phyloP scores from a whole-genome alignment of 2,888 invertebrate genomes.

The Scotopteryx bipunctaria region DNA sequence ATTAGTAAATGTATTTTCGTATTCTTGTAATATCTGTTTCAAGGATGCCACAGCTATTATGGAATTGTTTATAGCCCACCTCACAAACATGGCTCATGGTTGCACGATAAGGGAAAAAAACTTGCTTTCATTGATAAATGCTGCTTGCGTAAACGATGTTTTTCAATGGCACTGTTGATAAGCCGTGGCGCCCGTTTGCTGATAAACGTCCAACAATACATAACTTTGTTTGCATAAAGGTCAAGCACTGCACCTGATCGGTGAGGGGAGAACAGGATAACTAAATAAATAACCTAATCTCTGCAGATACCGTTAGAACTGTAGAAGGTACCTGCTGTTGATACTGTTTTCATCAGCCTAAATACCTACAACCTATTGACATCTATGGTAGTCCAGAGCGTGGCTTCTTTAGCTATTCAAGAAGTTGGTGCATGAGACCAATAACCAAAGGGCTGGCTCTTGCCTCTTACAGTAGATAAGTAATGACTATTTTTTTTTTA shows the following conservation, averaged over 20 bases:
- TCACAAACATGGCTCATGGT: slow-evolving; percentile 42
- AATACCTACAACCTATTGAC: too few species aligned
- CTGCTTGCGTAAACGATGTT: slow-evolving; percentile 69
- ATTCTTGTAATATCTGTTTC: neutral
- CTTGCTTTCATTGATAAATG: slow-evolving; percentile 71
- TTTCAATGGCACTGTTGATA: slow-evolving; percentile 64
- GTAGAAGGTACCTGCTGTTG: neutral
- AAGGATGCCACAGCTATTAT: slow-evolving; percentile 8
- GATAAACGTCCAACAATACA: slow-evolving; percentile 37
- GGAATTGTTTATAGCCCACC: slow-evolving; percentile 29
- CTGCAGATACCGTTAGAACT: neutral
- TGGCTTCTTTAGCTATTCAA: too few species aligned
- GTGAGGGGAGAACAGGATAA: neutral
- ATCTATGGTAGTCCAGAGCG: too few species aligned
- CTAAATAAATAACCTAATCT: neutral
- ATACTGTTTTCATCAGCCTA: too few species aligned
- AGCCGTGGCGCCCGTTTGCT: slow-evolving; percentile 49
- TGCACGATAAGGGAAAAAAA: slow-evolving; percentile 57
- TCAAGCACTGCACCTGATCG: slow-evolving; percentile 2
- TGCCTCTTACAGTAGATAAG: too few species aligned
- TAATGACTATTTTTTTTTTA: too few species aligned
- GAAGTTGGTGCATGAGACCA: too few species aligned
- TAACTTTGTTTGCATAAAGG: slow-evolving; percentile 11
- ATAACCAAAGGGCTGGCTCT: too few species aligned
- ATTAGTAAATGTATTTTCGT: neutral